Percentiles rank a stretch among this genome's conserved stretches.
Conservation (phyloP, 1,140 invertebrate genomes). For the Drosophila persimilis region DNA sequence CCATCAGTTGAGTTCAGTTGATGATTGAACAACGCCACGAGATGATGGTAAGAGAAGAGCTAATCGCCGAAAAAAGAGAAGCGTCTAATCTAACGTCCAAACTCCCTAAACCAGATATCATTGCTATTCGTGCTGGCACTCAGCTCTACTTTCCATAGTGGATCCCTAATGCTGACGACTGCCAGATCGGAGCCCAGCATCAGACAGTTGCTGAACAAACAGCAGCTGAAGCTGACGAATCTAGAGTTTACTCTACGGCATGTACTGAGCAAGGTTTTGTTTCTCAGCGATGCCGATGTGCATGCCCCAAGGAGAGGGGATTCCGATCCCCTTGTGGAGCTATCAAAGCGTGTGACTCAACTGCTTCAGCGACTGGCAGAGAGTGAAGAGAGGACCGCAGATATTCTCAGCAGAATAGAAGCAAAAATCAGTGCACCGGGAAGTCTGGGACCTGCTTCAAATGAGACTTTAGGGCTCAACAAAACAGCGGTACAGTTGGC, state of each 20-base stretch:
- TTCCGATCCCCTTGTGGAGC: constrained; percentile 11
- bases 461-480: not conserved
- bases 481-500: no score
- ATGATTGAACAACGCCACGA: not conserved
- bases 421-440: constrained; percentile 7
- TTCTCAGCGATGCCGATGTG: constrained; percentile 31
- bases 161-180: constrained; percentile 77
- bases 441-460: constrained; percentile 9
- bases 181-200: constrained; percentile 15
- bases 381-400: constrained; percentile 8
- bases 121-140: constrained; percentile 29
- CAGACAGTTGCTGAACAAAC: constrained; percentile 38
- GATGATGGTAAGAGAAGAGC: constrained; percentile 38
- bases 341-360: constrained; percentile 18
- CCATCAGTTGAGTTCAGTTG: constrained; percentile 15
- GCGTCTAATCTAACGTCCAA: not conserved
- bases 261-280: constrained; percentile 60
- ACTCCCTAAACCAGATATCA: constrained; percentile 22
- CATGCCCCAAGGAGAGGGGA: not conserved
- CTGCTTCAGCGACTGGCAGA: constrained; percentile 26
- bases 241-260: constrained; percentile 62
- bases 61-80: no score
- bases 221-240: constrained; percentile 46
- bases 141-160: constrained; percentile 8
- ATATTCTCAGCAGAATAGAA: constrained; percentile 2